A percentile compares a stretch with the other conserved stretches of the same genome.
Evolutionary conservation across 2,797 vertebrate species (phyloP).

Genomic region (Gallinago nigripennis): DNA sequence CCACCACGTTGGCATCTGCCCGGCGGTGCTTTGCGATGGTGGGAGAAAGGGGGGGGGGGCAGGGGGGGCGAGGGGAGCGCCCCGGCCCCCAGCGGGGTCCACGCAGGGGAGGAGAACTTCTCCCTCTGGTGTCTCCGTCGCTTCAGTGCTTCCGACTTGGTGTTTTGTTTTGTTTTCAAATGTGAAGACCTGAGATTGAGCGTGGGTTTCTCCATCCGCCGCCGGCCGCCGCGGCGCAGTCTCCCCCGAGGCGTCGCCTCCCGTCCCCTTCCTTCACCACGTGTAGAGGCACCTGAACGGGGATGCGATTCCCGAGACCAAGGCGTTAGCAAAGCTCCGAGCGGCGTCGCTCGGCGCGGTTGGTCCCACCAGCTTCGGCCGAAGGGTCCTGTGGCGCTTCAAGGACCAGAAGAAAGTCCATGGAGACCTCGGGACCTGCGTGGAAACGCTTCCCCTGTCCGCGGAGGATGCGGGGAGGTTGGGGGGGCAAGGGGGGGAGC

Average conservation of each 20-base stretch:
- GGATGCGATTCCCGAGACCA: conserved; percentile 70
- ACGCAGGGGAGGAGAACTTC: background rate
- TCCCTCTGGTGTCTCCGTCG: background rate
- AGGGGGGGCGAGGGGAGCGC: background rate
- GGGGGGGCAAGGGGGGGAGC: background rate
- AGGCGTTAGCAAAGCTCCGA: conserved; percentile 64
- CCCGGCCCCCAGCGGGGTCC: background rate
- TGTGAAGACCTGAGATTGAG: conserved; percentile 82
- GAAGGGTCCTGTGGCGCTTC: background rate
- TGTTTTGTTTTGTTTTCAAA: conserved; percentile 2
- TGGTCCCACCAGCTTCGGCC: conserved; percentile 28
- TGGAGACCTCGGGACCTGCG: conserved; percentile 56
- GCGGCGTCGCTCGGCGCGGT: conserved; percentile 15
- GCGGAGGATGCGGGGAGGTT: background rate
- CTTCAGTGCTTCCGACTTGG: conserved; percentile 33
- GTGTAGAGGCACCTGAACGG: conserved; percentile 74
- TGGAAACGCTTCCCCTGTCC: conserved; percentile 45
- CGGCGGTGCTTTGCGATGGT: background rate
- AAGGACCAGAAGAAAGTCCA: conserved; percentile 50
- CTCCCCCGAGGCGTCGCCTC: conserved; percentile 44
- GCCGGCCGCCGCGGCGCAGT: conserved; percentile 9
- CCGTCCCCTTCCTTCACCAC: conserved; percentile 58
- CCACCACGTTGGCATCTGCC: background rate
- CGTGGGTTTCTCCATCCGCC: conserved; percentile 67
- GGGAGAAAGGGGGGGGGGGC: background rate